Base-by-base conservation (phyloP, 1,140 invertebrate genomes). In the Rhopalosiphum padi region DNA sequence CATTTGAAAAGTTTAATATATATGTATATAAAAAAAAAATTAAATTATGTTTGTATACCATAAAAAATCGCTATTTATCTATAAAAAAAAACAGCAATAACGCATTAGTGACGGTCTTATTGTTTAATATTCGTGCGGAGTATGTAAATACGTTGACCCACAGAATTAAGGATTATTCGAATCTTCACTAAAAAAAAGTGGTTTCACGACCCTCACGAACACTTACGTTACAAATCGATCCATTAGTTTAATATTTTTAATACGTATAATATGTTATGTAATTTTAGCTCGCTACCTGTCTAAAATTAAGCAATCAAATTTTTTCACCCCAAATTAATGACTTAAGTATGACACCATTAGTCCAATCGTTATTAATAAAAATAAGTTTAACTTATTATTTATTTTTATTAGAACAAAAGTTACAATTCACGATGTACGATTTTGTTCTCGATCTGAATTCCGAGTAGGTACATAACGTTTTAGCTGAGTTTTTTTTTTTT, bases 181-280 rank as follows among this genome's bases (percentile, higher is more conserved):
- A n/a, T 87, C 43, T 87, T 46, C 46, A 8, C 0, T n/a, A 87
- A 46, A 87, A 89, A 89, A 89, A 89, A 53, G 48, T 37, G 87
- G n/a, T 89, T 89, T 89, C 87, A 89, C 87, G 87, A 89, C 87
- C 87, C 87, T 89, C 87, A 89, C 87, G 87, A 89, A 53, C 48
- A 37, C 35, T 53, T 25, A 11, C 48, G n/a, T 89, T 53, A 89
- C 87, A 89, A 89, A 89, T 37, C 30, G 87, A 35, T 87, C 87
- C 87, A 89, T 89, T 89, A 89, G 48, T 37, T 37, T 53, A 46
- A n/a, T 86, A 41, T 25, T 48, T 46, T 25, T 41, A 43, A 83
- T 41, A 83, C 6, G 30, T 85, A 46, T 43, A 46, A 86, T 86
- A 46, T 86, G 43, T 86, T 41, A 86, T 86, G 85, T 41, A 86